Evolutionary conservation across 2,113 vertebrate species (phyloP), one percentile per base, ranked within the genome.

Genomic region (Phylloscopus whistleri): DNA sequence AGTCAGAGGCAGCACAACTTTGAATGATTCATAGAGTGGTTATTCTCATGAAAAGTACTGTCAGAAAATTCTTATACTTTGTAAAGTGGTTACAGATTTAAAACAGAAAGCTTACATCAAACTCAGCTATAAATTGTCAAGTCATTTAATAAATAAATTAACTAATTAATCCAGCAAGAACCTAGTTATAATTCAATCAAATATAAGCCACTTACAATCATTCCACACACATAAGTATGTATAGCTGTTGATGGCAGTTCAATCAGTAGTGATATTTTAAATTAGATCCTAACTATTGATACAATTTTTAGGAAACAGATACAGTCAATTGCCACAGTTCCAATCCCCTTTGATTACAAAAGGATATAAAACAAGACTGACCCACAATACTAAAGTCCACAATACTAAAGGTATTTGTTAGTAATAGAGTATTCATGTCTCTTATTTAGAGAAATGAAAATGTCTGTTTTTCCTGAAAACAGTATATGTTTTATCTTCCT

Each of bases 221-320:
- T 67, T 33, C 4, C 16, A 46, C 41, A 16, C 11, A 68, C 12
- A 23, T 10, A 62, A 13, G 1, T 58, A 73, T 5, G 4, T 24
- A n/a, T 20, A 91, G 69, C 44, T 76, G 15, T 33, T 89, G 44
- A 75, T 35, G 22, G 41, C 21, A 83, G 10, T 55, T 70, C 43
- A 49, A 53, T 66, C 28, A 39, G 8, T 23, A 67, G 10, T 17
- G 22, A 80, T 87, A 83, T 33, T 59, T 93, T 80, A 82, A 95
- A 89, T 90, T 88, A 93, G 33, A 59, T 80, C 49, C 53, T 35
- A 93, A 52, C 7, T 64, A 89, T 6, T 77, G n/a, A 87, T 80
- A n/a, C 26, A 46, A 90, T 51, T 95, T 93, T 91, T 81, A 88
- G 41, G 41, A 31, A 89, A 59, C 30, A 94, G 41, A 82, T 91